Base-by-base conservation (phyloP, 2,888 invertebrate species). In the Leptinotarsa juncta region DNA sequence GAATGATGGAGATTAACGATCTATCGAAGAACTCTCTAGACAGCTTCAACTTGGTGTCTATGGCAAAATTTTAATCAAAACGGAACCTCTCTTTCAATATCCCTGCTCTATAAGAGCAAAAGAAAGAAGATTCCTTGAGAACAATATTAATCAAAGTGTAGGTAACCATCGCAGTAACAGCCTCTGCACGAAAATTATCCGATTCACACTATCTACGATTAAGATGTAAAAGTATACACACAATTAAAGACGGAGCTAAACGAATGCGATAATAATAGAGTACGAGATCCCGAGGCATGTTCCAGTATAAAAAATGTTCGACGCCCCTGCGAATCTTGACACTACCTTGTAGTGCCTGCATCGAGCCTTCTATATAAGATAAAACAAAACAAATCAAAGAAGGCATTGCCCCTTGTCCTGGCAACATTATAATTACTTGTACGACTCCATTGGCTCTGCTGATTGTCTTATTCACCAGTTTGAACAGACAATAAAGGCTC, bases 231-330 rank as follows among this genome's bases (percentile, higher is more conserved):
- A 78, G 78, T 77, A 81, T 81, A 82, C 81, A 81, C 76, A 80
- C 82, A 83, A 83, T 83, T 83, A 83, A 81, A 76, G 77, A 79
- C 71, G 83, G 81, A 80, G 81, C 77, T 83, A 81, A 79, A 81
- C 83, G 84, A 83, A 83, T 82, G 80, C 80, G 85, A 84, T 85
- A 84, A 85, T 85, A 83, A 85, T 81, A 85, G 80, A 80, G 79
- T 82, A 78, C 75, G 76, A 81, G 79, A 74, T 79, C 84, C 82
- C 80, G 77, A 78, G 83, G 84, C 85, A 81, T 79, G 80, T 78
- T 76, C 73, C 73, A 76, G 75, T 73, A 74, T 80, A 80, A 81
- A 82, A 83, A 82, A 82, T 79, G 79, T 76, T 77, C 77, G 79
- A 81, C 83, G 82, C 83, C 82, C 82, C 82, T 83, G 80, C 81